A percentile compares a stretch with the other conserved stretches of the same genome.
These are phyloP conservation scores for Chaenodraco wilsoni DNA, from an alignment of 2,797 vertebrate genomes.

Conservation along the genomic window DNA sequence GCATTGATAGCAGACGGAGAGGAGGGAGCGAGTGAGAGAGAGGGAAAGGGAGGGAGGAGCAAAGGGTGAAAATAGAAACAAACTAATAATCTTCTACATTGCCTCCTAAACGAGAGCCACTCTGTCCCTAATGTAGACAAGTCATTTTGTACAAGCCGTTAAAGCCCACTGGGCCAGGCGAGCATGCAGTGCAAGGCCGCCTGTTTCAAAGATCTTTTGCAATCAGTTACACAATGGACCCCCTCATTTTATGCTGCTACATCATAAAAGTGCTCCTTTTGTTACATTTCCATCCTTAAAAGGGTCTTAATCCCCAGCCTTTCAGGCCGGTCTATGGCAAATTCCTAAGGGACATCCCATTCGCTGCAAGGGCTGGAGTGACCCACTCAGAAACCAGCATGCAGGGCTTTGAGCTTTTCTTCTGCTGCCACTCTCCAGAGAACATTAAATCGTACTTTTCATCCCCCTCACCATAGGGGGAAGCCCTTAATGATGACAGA, in stretches of 20 bases:
- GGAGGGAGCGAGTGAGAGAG: constrained; percentile 58
- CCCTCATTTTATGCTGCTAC: constrained; percentile 97
- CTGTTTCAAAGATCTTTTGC: constrained; percentile 92
- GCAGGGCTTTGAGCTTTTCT: constrained; percentile 89
- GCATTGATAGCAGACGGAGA: constrained; percentile 80
- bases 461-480: constrained; percentile 89
- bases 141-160: constrained; percentile 86
- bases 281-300: constrained; percentile 96
- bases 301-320: constrained; percentile 94
- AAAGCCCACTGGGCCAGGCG: constrained; percentile 79
- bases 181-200: constrained; percentile 81
- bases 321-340: constrained; percentile 89
- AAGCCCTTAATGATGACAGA: constrained; percentile 92
- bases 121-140: constrained; percentile 84
- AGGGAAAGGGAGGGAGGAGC: constrained; percentile 60
- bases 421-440: constrained; percentile 87
- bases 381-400: constrained; percentile 89
- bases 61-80: constrained; percentile 87
- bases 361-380: constrained; percentile 89
- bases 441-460: constrained; percentile 94
- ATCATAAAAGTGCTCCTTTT: constrained; percentile 98
- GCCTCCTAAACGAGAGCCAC: constrained; percentile 87
- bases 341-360: constrained; percentile 95
- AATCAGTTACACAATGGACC: constrained; percentile 92
- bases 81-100: constrained; percentile 92